Evolutionary conservation across 2,888 invertebrate species (phyloP).

Genomic region (Drosophila fulvimacula): DNA sequence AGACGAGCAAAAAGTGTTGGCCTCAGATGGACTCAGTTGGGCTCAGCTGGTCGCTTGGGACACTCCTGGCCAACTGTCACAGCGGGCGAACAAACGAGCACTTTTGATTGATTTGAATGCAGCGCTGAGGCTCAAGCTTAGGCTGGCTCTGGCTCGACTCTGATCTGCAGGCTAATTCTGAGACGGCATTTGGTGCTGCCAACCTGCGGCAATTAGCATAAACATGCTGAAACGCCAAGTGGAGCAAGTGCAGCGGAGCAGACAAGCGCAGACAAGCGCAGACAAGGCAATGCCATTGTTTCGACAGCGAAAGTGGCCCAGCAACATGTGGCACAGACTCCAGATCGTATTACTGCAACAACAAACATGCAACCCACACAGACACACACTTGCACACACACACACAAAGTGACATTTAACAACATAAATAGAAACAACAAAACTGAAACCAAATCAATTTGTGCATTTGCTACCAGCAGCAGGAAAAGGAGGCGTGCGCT

Average conservation of each 20-base stretch:
- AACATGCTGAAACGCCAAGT: conserved; percentile 72
- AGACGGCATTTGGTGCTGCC: conserved; percentile 58
- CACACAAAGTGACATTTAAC: conserved; percentile 58
- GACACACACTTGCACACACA: conserved; percentile 2
- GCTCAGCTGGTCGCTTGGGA: conserved; percentile 54
- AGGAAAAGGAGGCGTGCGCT: conserved; percentile 43
- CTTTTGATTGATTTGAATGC: conserved; percentile 77
- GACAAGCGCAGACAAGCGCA: not conserved
- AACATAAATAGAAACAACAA: conserved; percentile 63
- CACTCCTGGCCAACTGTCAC: conserved; percentile 42
- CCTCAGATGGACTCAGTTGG: conserved; percentile 23
- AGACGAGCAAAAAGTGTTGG: conserved; percentile 49
- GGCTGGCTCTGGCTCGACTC: not conserved
- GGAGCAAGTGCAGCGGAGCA: conserved; percentile 64
- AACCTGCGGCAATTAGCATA: conserved; percentile 75
- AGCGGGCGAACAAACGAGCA: conserved; percentile 67
- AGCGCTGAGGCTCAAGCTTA: not conserved
- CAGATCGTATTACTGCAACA: conserved; percentile 39
- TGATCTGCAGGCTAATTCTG: not conserved
- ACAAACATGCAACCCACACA: conserved; percentile 12
- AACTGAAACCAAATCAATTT: conserved; percentile 47
- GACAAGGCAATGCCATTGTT: conserved; percentile 66
- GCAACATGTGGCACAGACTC: conserved; percentile 52
- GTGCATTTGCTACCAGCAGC: conserved; percentile 44
- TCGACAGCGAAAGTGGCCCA: conserved; percentile 64